These are phyloP conservation scores for Streblospio benedicti DNA, from an alignment of 1,140 invertebrate genomes.

Conservation along the genomic window DNA sequence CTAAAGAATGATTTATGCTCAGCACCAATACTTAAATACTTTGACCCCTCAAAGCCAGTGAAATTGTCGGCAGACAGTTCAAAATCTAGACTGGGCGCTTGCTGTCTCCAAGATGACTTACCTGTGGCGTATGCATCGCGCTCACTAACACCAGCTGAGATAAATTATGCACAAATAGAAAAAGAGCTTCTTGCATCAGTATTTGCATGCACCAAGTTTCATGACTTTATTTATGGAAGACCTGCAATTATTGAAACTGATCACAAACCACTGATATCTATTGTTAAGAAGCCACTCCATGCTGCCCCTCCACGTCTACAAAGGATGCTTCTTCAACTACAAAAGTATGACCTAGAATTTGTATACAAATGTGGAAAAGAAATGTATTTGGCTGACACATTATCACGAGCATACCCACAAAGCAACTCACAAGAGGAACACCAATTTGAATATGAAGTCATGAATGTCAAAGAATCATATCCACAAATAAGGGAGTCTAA, in stretches of 20 bases:
- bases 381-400: too few species aligned
- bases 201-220: constrained; percentile 44
- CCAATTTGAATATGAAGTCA: too few species aligned
- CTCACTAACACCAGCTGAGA: constrained; percentile 39
- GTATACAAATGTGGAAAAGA: constrained; percentile 35
- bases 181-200: constrained; percentile 49
- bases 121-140: constrained; percentile 46
- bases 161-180: constrained; percentile 48
- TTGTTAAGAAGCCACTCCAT: constrained; percentile 42
- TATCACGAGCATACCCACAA: background rate
- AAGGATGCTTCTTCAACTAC: constrained; percentile 45
- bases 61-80: too few species aligned
- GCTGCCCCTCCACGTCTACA: constrained; percentile 42
- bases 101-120: constrained; percentile 44
- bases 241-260: constrained; percentile 29
- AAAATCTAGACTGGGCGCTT: constrained; percentile 39
- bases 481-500: too few species aligned
- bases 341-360: constrained; percentile 44
- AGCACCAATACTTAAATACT: constrained; percentile 25
- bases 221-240: constrained; percentile 39
- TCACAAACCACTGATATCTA: constrained; percentile 39
- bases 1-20: constrained; percentile 20
- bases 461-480: too few species aligned
- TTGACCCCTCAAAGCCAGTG: too few species aligned
- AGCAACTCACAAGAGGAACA: background rate